Evolutionary conservation across 2,888 invertebrate species (phyloP).

Genomic region (Trisateles emortualis): DNA sequence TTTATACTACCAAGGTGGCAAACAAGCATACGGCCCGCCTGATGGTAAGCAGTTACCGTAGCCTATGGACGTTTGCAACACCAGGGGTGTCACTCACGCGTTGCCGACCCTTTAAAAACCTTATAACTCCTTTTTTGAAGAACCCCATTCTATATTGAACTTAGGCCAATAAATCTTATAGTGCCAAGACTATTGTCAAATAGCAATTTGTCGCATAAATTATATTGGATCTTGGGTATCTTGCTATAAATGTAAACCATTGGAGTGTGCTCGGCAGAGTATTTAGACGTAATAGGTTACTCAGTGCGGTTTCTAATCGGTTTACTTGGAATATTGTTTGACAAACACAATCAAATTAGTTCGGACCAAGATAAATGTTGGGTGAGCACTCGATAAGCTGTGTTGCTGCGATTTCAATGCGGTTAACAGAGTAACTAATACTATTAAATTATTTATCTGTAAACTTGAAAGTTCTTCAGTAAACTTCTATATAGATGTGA

Average conservation of each 20-base stretch:
- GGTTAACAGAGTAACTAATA: neutral
- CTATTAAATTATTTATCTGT: neutral
- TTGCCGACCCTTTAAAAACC: too few relatives aligned
- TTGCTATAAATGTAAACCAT: constrained; percentile 22
- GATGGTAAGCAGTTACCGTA: too few relatives aligned
- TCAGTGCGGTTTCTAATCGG: constrained; percentile 54
- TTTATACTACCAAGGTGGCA: too few relatives aligned
- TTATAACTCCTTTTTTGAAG: too few relatives aligned
- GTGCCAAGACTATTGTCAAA: constrained; percentile 6
- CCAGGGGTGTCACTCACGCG: too few relatives aligned
- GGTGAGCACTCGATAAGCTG: constrained; percentile 26
- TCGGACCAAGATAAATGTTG: constrained; percentile 46
- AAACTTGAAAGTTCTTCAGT: too few relatives aligned
- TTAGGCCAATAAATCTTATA: neutral
- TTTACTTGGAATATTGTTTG: constrained; percentile 57
- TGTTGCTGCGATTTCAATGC: constrained; percentile 18
- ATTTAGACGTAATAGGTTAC: constrained; percentile 39
- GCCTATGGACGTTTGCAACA: too few relatives aligned
- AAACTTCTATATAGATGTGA: too few relatives aligned
- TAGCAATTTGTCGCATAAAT: constrained; percentile 44
- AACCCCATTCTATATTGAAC: neutral
- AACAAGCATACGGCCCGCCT: too few relatives aligned
- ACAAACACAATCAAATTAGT: constrained; percentile 49
- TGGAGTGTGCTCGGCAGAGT: constrained; percentile 31
- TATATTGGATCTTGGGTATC: constrained; percentile 36